phyloP scores from a whole-genome alignment of 1,140 invertebrate species.

The Drosophila persimilis region DNA sequence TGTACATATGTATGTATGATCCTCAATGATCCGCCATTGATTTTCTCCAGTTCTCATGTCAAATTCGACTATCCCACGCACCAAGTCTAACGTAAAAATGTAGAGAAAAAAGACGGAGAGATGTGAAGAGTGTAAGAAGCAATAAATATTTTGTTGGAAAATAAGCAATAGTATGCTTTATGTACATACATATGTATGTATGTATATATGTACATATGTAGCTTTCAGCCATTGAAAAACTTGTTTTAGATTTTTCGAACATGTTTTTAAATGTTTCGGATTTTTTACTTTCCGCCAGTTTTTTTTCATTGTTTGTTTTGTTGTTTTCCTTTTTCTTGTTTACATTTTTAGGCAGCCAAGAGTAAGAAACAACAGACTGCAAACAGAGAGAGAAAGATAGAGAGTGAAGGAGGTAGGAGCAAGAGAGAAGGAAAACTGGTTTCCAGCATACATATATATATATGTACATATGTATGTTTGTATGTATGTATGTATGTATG shows the following conservation, averaged over 20 bases:
- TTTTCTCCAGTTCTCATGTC: not conserved
- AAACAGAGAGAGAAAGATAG: not conserved
- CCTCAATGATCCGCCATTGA: no score
- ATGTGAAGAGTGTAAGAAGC: not conserved
- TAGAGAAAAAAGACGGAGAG: not conserved
- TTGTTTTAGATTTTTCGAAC: slow-evolving; percentile 41
- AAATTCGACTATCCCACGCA: not conserved
- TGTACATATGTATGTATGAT: slow-evolving; percentile 1
- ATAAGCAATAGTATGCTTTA: not conserved
- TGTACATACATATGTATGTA: no score
- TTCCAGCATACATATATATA: no score
- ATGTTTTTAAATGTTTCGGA: slow-evolving; percentile 6
- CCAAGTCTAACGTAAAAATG: not conserved
- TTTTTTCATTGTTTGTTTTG: not conserved
- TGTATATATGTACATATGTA: slow-evolving; percentile 3
- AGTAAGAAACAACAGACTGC: not conserved
- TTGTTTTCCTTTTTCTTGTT: slow-evolving; percentile 46
- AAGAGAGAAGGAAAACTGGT: no score
- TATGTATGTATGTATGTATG: no score
- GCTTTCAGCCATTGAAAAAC: slow-evolving; percentile 45
- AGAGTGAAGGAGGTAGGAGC: not conserved
- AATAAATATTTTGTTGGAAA: slow-evolving; percentile 35
- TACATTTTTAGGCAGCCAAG: slow-evolving; percentile 36
- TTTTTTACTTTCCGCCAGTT: no score
- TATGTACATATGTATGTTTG: no score